Evolutionary conservation across 2,797 vertebrate species (phyloP).

Genomic region (Halcyon chelicuti): DNA sequence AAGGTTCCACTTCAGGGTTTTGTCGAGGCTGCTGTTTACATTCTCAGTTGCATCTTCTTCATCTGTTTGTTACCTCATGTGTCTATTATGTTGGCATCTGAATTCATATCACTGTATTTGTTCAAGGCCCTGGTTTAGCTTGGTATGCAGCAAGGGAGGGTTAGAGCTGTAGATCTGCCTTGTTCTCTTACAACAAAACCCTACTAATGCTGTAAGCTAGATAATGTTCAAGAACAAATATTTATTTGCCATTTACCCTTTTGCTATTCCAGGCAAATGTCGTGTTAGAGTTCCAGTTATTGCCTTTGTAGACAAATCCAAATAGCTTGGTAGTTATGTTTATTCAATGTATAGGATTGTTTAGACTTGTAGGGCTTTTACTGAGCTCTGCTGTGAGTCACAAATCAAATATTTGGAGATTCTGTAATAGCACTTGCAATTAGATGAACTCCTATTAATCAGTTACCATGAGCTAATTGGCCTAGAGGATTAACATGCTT

Average conservation of each 20-base stretch:
- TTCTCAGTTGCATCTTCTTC: neutral
- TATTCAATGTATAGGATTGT: constrained; percentile 45
- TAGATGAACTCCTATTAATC: constrained; percentile 21
- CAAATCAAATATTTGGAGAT: constrained; percentile 47
- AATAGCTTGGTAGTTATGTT: constrained; percentile 48
- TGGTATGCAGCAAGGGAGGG: neutral
- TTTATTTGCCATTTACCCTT: constrained; percentile 52
- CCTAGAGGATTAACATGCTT: constrained; percentile 7
- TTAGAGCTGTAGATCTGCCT: neutral
- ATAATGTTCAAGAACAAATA: constrained; percentile 30
- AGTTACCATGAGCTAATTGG: neutral
- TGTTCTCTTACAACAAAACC: neutral
- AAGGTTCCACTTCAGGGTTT: neutral
- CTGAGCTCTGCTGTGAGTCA: constrained; percentile 16
- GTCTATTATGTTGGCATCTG: too few species aligned
- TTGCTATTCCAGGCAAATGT: constrained; percentile 40
- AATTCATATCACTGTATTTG: neutral
- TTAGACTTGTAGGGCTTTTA: constrained; percentile 43
- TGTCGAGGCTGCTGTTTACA: neutral
- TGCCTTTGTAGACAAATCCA: constrained; percentile 44
- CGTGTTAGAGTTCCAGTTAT: neutral
- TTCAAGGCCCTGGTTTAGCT: neutral
- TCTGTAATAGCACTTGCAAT: neutral
- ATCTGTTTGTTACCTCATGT: neutral
- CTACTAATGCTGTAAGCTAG: neutral